These are phyloP conservation scores for Diaprepes abbreviatus DNA, from an alignment of 2,888 invertebrate species.

Conservation along the genomic window DNA sequence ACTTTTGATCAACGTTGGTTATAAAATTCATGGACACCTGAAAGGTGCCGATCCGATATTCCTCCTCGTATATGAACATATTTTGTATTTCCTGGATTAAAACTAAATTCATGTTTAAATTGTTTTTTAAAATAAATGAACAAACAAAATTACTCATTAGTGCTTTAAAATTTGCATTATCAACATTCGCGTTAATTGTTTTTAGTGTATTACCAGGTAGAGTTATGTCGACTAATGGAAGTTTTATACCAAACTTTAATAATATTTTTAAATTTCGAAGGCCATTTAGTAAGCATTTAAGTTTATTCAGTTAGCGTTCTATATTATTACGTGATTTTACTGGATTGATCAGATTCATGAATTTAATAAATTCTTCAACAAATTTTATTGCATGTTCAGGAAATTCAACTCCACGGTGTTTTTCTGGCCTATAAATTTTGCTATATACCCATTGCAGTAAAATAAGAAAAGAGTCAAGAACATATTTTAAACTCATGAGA, in stretches of 20 bases:
- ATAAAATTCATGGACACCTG: conserved; percentile 58
- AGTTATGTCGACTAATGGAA: conserved; percentile 55
- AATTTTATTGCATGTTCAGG: too few species aligned
- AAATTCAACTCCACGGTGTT: too few species aligned
- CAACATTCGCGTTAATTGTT: conserved; percentile 54
- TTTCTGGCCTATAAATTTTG: too few species aligned
- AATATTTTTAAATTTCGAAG: conserved; percentile 54
- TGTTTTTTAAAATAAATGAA: conserved; percentile 65
- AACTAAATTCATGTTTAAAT: conserved; percentile 66
- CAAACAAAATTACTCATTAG: conserved; percentile 65
- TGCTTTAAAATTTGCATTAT: conserved; percentile 58
- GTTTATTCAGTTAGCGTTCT: conserved; percentile 36
- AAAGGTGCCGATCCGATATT: conserved; percentile 56
- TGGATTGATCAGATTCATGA: too few species aligned
- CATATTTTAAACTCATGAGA: too few species aligned
- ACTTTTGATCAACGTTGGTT: conserved; percentile 54
- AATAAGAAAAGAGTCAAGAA: too few species aligned
- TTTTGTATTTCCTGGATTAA: too few species aligned
- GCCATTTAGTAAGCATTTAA: conserved; percentile 43
- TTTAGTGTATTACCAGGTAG: conserved; percentile 45
- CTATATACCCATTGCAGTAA: too few species aligned
- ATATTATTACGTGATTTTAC: too few species aligned
- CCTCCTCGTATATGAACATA: conserved; percentile 56
- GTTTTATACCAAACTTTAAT: conserved; percentile 55
- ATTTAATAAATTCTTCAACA: too few species aligned